Evolutionary conservation across 2,113 vertebrate species (phyloP).

Genomic region (Leiothrix lutea): DNA sequence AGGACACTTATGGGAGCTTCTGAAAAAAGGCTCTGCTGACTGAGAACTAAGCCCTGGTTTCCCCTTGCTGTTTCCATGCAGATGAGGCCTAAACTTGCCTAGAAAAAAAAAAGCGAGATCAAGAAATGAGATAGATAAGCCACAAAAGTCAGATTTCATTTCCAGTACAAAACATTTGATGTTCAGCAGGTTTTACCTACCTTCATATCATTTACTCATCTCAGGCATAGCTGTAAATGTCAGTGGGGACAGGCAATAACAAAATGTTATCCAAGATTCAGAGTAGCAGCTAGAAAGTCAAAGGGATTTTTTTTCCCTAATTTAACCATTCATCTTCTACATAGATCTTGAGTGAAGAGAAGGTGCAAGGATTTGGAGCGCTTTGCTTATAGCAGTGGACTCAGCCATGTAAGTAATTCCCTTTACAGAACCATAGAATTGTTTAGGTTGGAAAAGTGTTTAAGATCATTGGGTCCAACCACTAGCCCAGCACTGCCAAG

Average conservation of each 20-base stretch:
- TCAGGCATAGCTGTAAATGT: neutral
- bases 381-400: neutral
- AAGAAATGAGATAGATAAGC: neutral
- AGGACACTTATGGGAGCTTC: neutral
- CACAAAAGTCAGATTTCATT: neutral
- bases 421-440: neutral
- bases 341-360: rapidly evolving
- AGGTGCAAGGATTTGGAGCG: neutral
- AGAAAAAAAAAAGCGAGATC: neutral
- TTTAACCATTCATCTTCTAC: neutral
- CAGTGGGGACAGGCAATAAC: neutral
- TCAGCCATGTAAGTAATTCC: neutral
- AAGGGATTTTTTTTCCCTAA: neutral
- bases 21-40: neutral
- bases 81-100: neutral
- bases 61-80: neutral
- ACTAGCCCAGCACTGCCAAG: neutral
- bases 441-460: neutral
- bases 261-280: neutral
- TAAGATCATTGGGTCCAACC: neutral
- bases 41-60: neutral
- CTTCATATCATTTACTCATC: neutral
- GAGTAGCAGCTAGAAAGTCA: neutral
- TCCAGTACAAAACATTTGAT: neutral
- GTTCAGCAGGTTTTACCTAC: neutral